Conservation (phyloP, 2,797 vertebrate species). For the Microtus californicus region DNA sequence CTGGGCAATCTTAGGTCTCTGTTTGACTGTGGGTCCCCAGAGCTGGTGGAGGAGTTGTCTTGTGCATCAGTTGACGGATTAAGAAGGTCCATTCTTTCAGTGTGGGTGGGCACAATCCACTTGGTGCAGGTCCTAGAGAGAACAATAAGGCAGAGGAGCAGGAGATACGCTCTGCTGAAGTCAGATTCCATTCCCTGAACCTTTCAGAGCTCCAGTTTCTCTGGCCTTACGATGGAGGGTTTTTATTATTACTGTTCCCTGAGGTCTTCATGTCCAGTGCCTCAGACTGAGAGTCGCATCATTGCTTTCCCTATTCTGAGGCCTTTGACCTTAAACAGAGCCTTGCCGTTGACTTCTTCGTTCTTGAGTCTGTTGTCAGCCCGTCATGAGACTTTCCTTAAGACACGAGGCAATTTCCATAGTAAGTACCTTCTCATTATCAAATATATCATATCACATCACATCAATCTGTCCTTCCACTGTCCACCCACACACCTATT, state of each 20-base stretch:
- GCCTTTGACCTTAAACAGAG: background rate
- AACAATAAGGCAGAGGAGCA: background rate
- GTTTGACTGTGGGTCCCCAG: background rate
- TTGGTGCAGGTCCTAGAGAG: background rate
- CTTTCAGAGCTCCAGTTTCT: background rate
- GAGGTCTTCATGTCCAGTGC: background rate
- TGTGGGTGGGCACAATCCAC: background rate
- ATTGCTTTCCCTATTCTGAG: background rate
- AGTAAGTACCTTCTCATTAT: background rate
- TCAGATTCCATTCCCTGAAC: background rate
- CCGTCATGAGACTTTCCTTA: background rate
- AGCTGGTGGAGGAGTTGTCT: accelerated
- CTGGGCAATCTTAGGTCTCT: background rate
- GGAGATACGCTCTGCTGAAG: background rate
- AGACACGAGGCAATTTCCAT: background rate
- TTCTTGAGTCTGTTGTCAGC: background rate
- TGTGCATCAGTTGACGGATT: background rate
- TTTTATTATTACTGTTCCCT: background rate
- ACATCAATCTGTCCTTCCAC: background rate
- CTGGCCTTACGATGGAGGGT: background rate
- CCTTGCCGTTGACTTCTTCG: background rate
- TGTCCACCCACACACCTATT: background rate
- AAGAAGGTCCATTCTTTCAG: background rate
- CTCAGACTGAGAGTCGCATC: background rate
- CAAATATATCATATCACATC: background rate